phyloP scores from a whole-genome alignment of 2,113 vertebrate genomes.

The Campylomormyrus tamandua region DNA sequence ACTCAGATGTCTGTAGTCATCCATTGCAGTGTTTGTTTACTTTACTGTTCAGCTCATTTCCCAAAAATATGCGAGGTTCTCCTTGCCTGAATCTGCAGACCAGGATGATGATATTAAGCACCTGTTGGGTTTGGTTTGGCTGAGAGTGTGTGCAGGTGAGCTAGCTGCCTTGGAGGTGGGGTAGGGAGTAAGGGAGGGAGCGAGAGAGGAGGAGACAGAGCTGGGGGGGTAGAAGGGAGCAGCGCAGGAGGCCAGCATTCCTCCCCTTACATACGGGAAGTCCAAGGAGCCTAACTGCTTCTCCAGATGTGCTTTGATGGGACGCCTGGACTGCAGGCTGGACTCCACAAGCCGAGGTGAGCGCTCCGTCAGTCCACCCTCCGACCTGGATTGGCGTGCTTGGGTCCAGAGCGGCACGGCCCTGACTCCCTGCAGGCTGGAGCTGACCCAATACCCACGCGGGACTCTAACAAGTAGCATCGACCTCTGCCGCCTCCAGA shows the following conservation, averaged over 20 bases:
- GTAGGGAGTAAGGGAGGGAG: not conserved
- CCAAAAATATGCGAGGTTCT: not conserved
- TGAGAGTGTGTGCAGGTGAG: conserved; percentile 16
- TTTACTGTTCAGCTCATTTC: not conserved
- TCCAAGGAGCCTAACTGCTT: conserved; percentile 29
- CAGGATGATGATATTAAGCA: not conserved
- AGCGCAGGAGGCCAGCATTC: conserved; percentile 47
- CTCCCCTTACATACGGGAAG: conserved; percentile 35
- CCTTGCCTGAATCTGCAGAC: not conserved
- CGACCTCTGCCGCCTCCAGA: not conserved
- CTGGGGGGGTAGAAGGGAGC: conserved; percentile 32
- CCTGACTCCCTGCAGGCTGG: not conserved
- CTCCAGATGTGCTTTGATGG: conserved; percentile 39
- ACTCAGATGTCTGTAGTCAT: not conserved
- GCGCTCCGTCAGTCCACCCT: conserved; percentile 15
- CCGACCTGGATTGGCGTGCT: not conserved
- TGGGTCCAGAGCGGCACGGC: not conserved
- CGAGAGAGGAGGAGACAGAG: not conserved
- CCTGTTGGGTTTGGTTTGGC: not conserved
- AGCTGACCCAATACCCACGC: not conserved
- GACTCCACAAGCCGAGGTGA: conserved; percentile 21
- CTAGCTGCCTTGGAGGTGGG: not conserved
- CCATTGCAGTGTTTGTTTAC: not conserved
- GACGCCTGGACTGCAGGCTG: conserved; percentile 20
- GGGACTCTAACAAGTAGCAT: not conserved